Evolutionary conservation across 2,888 invertebrate genomes (phyloP), one percentile per base, ranked within the genome.

Genomic region (Ptychoptera albimana): DNA sequence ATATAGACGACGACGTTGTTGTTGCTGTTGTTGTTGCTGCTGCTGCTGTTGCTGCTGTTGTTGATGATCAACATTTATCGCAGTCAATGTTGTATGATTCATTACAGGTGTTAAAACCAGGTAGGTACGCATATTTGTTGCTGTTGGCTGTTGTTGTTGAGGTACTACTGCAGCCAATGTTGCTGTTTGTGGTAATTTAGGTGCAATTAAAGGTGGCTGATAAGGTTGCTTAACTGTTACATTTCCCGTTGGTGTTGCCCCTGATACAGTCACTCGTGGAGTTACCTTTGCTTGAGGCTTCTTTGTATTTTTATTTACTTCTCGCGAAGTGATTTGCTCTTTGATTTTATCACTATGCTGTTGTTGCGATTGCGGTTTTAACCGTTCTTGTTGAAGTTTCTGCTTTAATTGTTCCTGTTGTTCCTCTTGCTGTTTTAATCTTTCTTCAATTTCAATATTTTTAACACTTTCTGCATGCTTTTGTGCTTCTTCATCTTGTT

Each of bases 1-100:
- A 68, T 86, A 91, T 47, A 86, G 82, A 39, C 88, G 75, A 41
- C 83, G 71, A 12, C 87, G 71, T 23, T 74, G 73, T 12, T 65
- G 65, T 35, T 57, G 43, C 59, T 48, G 48, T 39, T 2, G 47
- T 2, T 15, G 45, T 14, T 32, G 41, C 34, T 45, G 63, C 61
- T 6, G 61, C 58, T 11, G 60, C 61, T 36, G 30, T 43, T 9
- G 55, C 52, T 8, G 48, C 42, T 11, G 48, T 48, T 2, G 62
- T 55, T 58, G 49, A 37, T 41, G 45, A 44, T 12, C 39, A 46
- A 31, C 39, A 36, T 31, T 47, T 51, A 40, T 31, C 34, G 37
- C 10, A 38, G 23, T 23, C 7, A 23, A 23, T 23, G 23, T 23
- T 23, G 23, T 23, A 5, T 3, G 23, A 23, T 23, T 23, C 7